Evolutionary conservation across 2,888 invertebrate species (phyloP).

Genomic region (Euspilapteryx auroguttella): DNA sequence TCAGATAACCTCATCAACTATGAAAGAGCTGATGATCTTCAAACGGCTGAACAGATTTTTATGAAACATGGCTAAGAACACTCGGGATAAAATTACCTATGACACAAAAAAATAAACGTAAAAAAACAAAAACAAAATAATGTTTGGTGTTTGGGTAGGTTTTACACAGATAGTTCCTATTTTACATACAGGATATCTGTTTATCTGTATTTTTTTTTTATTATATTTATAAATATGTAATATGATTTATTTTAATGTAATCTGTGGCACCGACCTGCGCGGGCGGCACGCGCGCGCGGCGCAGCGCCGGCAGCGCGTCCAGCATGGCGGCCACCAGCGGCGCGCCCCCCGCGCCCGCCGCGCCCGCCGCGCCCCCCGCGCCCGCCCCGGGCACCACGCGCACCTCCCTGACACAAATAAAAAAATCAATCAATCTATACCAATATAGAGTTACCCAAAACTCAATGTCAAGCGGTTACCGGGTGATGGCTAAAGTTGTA

Average conservation of each 20-base stretch:
- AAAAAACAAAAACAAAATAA: too few species aligned
- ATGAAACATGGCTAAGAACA: too few species aligned
- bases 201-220: not conserved
- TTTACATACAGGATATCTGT: not conserved
- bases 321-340: constrained; percentile 82
- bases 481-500: too few species aligned
- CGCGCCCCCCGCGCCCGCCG: constrained; percentile 67
- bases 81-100: too few species aligned
- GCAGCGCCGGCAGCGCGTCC: constrained; percentile 79
- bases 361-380: constrained; percentile 17
- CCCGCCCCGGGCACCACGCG: constrained; percentile 29
- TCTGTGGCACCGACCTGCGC: constrained; percentile 83
- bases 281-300: constrained; percentile 73
- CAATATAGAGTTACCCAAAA: too few species aligned
- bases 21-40: too few species aligned
- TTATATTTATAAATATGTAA: not conserved
- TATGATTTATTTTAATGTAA: constrained; percentile 34
- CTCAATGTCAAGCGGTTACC: not conserved
- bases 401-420: constrained; percentile 26
- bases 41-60: too few species aligned
- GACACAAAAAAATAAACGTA: too few species aligned
- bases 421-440: too few species aligned
- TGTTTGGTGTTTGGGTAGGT: too few species aligned
- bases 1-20: too few species aligned
- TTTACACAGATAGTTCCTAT: too few species aligned